Evolutionary conservation across 1,140 invertebrate species (phyloP).

Genomic region (Diplogasteroides magnus): DNA sequence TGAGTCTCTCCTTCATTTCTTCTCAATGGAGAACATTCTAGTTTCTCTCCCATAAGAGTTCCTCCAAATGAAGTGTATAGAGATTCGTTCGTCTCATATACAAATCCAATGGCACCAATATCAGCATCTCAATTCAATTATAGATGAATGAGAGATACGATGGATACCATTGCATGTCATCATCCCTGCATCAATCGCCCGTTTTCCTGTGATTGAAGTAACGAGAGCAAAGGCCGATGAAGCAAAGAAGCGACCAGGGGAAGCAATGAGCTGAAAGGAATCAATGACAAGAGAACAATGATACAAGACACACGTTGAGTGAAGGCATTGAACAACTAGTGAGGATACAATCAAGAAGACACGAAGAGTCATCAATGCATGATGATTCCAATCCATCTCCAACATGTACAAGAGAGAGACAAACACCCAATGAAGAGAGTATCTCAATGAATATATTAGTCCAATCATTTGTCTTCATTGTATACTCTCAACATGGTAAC

Average conservation of each 20-base stretch:
- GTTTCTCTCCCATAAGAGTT: not conserved
- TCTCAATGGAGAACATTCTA: not conserved
- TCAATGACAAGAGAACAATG: not conserved
- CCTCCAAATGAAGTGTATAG: not conserved
- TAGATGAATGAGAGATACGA: too few relatives aligned
- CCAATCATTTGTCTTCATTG: too few relatives aligned
- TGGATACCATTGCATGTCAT: conserved; percentile 27
- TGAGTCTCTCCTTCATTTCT: not conserved
- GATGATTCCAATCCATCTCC: not conserved
- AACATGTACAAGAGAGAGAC: not conserved
- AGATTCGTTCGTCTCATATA: not conserved
- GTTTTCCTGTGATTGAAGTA: conserved; percentile 76
- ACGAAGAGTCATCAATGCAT: not conserved
- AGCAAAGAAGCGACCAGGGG: conserved; percentile 87
- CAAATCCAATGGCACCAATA: not conserved
- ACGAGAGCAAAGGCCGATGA: conserved; percentile 87
- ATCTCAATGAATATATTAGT: not conserved
- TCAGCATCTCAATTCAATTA: not conserved
- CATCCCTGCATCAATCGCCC: conserved; percentile 60
- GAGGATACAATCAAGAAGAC: not conserved
- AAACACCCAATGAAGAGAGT: not conserved
- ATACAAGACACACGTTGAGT: not conserved
- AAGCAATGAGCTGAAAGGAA: conserved; percentile 71
- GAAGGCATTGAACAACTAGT: not conserved
- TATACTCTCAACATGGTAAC: too few relatives aligned